Base-by-base conservation (phyloP, 2,888 invertebrate species). In the Calliopum simillimum region DNA sequence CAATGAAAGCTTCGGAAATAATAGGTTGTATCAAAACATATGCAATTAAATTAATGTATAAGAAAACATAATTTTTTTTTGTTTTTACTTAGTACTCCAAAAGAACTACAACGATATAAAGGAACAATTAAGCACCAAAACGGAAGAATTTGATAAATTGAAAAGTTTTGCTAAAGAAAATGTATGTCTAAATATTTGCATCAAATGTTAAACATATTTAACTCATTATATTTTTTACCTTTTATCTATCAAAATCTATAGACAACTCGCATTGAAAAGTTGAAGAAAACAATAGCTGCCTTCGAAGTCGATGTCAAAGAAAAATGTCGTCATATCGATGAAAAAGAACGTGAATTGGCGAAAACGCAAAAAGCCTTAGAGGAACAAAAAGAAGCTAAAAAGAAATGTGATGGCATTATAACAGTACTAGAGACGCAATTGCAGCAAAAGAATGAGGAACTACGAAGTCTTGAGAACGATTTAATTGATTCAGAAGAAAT, bases 401-500 rank as follows among this genome's bases (percentile, higher is more conserved):
- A 80, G 69, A 86, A 85, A 67, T 80, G 81, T 0, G 86, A 86
- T 63, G 85, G 82, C 72, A 76, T 86, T 6, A 80, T 86, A 4
- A 80, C 83, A 6, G 82, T 84, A 41, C 76, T 86, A 2, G 85
- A 86, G 66, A 76, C 77, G 1, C 85, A 86, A 66, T 73, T 86
- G 41, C 82, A 83, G 69, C 83, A 84, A 58, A 85, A 84, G 70
- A 85, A 86, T 72, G 83, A 85, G 58, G 81, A 81, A 68, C 80
- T 86, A 71, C 81, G 83, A 23, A 75, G 73, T 68, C 81, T 82
- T 21, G 86, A 86, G 73, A 74, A 75, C 68, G 86, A 86, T 73
- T 75, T 84, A 3, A 83, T 81, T 71, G 86, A 86, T 76, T 85
- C 84, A 0, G 86, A 86, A 72, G 86, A 86, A 68, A 71, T 86